Percentiles rank a stretch among this genome's conserved stretches.
phyloP scores from a whole-genome alignment of 2,888 invertebrate genomes.

The Leptinotarsa tumamoca region DNA sequence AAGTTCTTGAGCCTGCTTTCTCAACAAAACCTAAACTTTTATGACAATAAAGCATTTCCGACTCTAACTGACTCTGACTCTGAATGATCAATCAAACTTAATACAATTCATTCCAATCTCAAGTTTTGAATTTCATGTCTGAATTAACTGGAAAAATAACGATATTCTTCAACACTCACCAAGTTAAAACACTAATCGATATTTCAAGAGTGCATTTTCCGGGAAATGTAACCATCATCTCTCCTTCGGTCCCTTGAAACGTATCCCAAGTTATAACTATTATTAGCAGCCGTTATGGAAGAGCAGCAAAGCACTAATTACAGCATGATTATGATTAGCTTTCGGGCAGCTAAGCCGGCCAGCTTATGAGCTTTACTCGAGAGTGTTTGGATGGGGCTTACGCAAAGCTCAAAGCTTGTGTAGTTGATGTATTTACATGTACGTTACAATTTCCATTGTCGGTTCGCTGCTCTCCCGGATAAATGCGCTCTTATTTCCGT shows the following conservation, averaged over 20 bases:
- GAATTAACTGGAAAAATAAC: too few species aligned
- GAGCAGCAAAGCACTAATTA: constrained; percentile 60
- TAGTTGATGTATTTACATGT: constrained; percentile 59
- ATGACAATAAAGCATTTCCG: too few species aligned
- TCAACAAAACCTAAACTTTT: too few species aligned
- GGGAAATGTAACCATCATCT: background rate
- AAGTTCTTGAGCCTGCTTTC: too few species aligned
- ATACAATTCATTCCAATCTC: too few species aligned
- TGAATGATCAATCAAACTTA: too few species aligned
- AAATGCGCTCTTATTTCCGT: constrained; percentile 35
- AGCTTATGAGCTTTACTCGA: constrained; percentile 65
- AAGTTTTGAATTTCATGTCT: too few species aligned
- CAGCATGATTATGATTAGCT: constrained; percentile 67
- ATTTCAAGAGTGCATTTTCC: background rate
- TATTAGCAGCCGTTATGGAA: constrained; percentile 24
- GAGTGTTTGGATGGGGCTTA: constrained; percentile 65
- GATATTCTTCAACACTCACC: too few species aligned
- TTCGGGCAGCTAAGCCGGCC: constrained; percentile 64
- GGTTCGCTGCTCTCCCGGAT: constrained; percentile 8
- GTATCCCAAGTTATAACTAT: constrained; percentile 12
- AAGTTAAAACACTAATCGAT: too few species aligned
- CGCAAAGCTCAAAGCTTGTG: constrained; percentile 59
- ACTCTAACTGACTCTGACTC: too few species aligned
- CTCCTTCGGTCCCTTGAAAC: background rate
- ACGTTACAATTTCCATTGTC: constrained; percentile 40